Evolutionary conservation across 2,797 vertebrate genomes (phyloP).

Genomic region (Pangasius djambal): DNA sequence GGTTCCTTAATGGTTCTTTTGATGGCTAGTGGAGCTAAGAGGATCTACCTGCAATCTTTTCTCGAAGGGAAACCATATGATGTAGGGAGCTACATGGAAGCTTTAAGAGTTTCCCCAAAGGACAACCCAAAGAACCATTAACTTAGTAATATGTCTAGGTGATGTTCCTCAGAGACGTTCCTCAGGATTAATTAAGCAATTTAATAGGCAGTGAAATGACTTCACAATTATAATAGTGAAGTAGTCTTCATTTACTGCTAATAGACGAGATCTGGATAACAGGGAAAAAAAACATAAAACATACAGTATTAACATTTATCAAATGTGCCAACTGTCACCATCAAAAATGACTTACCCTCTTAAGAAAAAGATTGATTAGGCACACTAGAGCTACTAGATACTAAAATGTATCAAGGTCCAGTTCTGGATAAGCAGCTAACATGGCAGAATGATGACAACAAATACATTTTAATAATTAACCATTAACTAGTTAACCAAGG

Average conservation of each 20-base stretch:
- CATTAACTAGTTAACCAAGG: too few species aligned
- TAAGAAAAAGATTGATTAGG: neutral
- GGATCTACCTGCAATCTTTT: neutral
- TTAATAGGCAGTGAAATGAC: conserved; percentile 11
- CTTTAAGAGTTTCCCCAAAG: neutral
- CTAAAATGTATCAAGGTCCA: neutral
- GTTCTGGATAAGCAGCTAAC: neutral
- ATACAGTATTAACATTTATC: neutral
- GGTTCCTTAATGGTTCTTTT: neutral
- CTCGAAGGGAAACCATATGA: neutral
- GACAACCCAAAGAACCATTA: neutral
- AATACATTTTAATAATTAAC: too few species aligned
- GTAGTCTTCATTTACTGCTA: conserved; percentile 3
- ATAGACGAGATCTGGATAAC: neutral
- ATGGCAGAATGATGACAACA: neutral
- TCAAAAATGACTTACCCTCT: neutral
- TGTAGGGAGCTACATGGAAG: neutral
- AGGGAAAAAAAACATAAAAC: neutral
- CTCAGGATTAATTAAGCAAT: conserved; percentile 11
- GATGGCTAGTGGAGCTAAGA: neutral
- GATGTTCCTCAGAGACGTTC: conserved; percentile 19
- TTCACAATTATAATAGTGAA: neutral
- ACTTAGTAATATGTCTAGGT: neutral
- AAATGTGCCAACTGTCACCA: neutral
- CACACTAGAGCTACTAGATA: neutral